Conservation (phyloP, 2,113 vertebrate genomes). For the Eubucco bourcierii region DNA sequence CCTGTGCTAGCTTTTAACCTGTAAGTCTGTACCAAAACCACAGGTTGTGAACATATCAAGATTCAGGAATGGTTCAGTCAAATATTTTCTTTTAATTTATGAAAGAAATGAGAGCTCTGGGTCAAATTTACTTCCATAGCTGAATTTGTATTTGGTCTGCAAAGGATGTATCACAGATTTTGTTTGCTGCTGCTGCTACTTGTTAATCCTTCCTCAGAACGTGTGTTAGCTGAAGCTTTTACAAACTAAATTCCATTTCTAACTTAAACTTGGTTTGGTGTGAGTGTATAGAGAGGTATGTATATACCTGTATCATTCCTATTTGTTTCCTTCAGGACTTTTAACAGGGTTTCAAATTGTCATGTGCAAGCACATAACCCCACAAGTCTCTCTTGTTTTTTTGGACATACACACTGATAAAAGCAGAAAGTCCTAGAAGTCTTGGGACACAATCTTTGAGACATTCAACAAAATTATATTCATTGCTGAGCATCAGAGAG, state of each 20-base stretch:
- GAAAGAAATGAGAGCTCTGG: neutral
- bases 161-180: neutral
- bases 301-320: neutral
- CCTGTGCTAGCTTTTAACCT: neutral
- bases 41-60: neutral
- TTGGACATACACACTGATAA: neutral
- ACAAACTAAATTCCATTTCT: neutral
- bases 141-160: conserved; percentile 18
- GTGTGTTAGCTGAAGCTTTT: conserved; percentile 4
- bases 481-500: neutral
- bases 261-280: neutral
- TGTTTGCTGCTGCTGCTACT: neutral
- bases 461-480: neutral
- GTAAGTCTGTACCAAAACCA: neutral
- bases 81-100: conserved; percentile 55
- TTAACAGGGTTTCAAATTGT: neutral
- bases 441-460: neutral
- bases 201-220: conserved; percentile 28
- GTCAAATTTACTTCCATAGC: conserved; percentile 24
- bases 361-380: neutral
- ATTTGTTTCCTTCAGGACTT: neutral
- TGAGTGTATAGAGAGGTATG: neutral
- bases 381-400: neutral
- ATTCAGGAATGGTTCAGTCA: neutral
- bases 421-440: neutral